Evolutionary conservation across 1,140 invertebrate species (phyloP), one percentile per base, ranked within the genome.

Genomic region (Solenopsis invicta): DNA sequence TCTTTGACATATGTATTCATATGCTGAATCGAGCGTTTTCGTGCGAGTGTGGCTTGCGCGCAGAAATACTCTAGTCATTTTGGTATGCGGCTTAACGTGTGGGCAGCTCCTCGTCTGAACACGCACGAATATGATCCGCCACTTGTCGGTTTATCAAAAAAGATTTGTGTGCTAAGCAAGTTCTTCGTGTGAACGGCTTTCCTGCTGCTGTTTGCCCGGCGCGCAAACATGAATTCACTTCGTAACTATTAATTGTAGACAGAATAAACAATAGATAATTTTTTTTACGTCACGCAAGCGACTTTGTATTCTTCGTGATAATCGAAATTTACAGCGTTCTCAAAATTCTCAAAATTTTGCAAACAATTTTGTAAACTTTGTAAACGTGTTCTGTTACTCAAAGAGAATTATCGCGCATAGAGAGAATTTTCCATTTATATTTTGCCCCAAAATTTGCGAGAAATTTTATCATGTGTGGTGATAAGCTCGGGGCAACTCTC

Each of bases 61-160:
- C 34, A 64, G 75, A 77, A 77, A 77, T 45, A 16, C 59, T 61
- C 72, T 77, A 77, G 75, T 77, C 59, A 77, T 64, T 77, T 77
- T 77, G 59, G 75, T 77, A 77, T 77, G 41, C 37, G 59, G 18
- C 41, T 77, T 77, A 77, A 77, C 75, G 59, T 62, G 56, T 48
- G 59, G 72, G 72, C 56, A 62, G 75, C 75, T 64, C 12, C 18
- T 48, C 75, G 13, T 77, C 75, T 34, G 37, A 76, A 54, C 6
- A 59, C 34, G 37, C 21, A 64, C n/a, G 75, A 77, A 77, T 45
- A 64, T 64, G 59, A 77, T 77, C 56, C 75, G 37, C 59, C 75
- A 77, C 75, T 77, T 77, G 75, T 64, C 75, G 13, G 75, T 77
- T 77, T 77, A 77, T 77, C 75, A 77, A 64, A 64, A 64, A 77